Conservation (phyloP, 2,797 vertebrate species). For the Pseudochirops cupreus region DNA sequence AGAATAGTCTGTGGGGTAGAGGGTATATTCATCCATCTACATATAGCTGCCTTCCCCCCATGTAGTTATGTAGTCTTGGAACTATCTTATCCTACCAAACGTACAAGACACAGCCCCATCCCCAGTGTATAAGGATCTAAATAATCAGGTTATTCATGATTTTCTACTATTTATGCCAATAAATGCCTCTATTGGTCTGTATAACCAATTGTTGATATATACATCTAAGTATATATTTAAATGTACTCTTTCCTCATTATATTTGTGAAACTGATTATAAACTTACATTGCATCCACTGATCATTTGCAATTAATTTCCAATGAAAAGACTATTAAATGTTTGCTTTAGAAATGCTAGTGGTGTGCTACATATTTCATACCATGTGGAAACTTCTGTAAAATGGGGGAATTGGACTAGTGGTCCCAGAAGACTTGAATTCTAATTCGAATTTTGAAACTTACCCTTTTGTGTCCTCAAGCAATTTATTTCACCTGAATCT, state of each 20-base stretch:
- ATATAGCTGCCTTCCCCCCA: background rate
- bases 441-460: background rate
- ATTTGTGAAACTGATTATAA: background rate
- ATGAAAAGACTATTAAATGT: background rate
- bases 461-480: background rate
- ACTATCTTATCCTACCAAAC: background rate
- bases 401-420: background rate
- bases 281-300: background rate
- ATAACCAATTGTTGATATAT: background rate
- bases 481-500: background rate
- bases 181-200: background rate
- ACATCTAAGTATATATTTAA: background rate
- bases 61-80: background rate
- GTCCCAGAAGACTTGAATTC: background rate
- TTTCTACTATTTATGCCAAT: background rate
- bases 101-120: background rate
- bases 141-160: background rate
- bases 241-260: background rate
- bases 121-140: background rate
- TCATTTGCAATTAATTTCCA: background rate
- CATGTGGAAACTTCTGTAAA: conserved; percentile 3
- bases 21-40: background rate
- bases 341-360: conserved; percentile 22
- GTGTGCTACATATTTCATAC: background rate
- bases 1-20: background rate